These are phyloP conservation scores for Vanessa tameamea DNA, from an alignment of 1,140 invertebrate species.

Conservation along the genomic window DNA sequence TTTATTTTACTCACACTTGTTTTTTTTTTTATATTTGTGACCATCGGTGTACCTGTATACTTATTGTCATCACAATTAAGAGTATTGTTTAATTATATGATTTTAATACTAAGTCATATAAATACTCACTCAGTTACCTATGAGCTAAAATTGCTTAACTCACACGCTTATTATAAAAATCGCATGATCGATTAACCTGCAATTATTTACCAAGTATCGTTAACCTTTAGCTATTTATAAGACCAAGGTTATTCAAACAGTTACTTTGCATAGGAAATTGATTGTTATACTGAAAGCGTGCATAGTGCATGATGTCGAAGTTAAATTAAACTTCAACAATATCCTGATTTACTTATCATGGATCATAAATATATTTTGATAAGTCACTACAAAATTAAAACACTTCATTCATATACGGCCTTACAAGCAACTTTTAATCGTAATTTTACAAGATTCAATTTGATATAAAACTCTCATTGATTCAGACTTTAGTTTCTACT, in stretches of 20 bases:
- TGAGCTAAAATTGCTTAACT: background rate
- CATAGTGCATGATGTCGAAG: slow-evolving; percentile 40
- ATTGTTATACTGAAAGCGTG: slow-evolving; percentile 50
- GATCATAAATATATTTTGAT: slow-evolving; percentile 39
- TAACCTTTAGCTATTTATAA: slow-evolving; percentile 16
- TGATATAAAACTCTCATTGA: too few relatives aligned
- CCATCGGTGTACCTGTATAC: too few relatives aligned
- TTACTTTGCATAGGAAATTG: slow-evolving; percentile 53
- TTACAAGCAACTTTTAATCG: too few relatives aligned
- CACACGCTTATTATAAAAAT: background rate
- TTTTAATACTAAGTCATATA: too few relatives aligned
- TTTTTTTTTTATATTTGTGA: too few relatives aligned
- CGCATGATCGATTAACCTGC: background rate
- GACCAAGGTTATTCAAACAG: slow-evolving; percentile 30
- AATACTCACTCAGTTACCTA: background rate
- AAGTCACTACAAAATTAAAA: slow-evolving; percentile 12
- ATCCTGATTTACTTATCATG: slow-evolving; percentile 31
- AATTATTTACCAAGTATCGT: background rate
- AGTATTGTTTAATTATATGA: too few relatives aligned
- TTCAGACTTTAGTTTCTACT: too few relatives aligned
- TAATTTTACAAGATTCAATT: too few relatives aligned
- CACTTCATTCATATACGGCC: too few relatives aligned
- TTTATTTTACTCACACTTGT: too few relatives aligned
- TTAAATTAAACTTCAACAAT: slow-evolving; percentile 50
- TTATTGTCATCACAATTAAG: too few relatives aligned